phyloP scores from a whole-genome alignment of 2,797 vertebrate species.

The Loriculus beryllinus region DNA sequence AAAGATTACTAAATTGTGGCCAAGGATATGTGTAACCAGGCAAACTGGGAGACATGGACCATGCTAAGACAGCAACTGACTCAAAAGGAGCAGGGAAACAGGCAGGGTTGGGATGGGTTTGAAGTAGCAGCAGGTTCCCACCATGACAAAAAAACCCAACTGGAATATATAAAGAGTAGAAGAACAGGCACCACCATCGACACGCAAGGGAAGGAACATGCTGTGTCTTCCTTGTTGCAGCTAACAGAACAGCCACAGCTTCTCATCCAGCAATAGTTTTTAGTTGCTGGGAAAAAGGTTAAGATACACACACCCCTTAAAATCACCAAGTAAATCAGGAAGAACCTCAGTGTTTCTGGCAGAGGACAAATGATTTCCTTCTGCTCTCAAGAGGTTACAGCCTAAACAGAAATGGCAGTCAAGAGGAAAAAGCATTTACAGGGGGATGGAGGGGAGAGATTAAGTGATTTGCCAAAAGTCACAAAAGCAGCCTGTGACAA shows the following conservation, averaged over 20 bases:
- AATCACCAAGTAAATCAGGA: neutral
- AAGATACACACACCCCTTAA: neutral
- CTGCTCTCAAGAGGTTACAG: neutral
- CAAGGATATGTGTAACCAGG: neutral
- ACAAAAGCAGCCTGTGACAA: neutral
- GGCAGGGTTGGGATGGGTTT: neutral
- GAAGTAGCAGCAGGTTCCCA: neutral
- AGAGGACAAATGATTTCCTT: neutral
- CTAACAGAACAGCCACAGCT: accelerated
- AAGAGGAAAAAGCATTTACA: neutral
- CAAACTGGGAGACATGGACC: neutral
- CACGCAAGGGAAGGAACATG: neutral
- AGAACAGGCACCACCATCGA: neutral
- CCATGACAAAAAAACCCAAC: accelerated
- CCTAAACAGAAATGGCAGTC: neutral
- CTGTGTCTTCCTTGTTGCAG: neutral
- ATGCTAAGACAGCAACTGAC: neutral
- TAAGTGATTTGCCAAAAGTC: neutral
- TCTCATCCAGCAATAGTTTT: neutral
- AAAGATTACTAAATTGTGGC: neutral
- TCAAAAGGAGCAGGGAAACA: neutral
- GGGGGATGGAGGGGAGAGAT: neutral
- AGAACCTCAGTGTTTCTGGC: neutral
- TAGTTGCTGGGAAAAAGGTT: neutral
- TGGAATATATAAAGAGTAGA: neutral